Evolutionary conservation across 2,797 vertebrate genomes (phyloP), one percentile per base, ranked within the genome.

Genomic region (Melanotaenia boesemani): DNA sequence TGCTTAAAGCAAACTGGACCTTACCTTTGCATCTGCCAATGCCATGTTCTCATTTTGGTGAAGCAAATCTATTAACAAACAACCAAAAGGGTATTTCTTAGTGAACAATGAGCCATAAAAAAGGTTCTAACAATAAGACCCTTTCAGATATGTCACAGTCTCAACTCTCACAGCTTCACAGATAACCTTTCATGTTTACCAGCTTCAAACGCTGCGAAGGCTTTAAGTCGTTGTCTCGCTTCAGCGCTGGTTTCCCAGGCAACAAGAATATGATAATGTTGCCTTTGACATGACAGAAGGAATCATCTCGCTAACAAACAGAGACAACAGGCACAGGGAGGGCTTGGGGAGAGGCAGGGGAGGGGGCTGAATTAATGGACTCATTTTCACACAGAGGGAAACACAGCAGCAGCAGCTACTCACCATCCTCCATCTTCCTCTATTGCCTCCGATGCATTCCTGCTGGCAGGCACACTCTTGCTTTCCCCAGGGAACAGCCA

Each of bases 261-360:
- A 95, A 95, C 94, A 91, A 83, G 92, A 90, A 94, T 94, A 95
- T 94, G 93, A 94, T 95, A 95, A 95, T 94, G 92, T 94, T 94
- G 87, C 93, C 93, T 94, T 94, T 95, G 93, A 95, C 92, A 93
- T 94, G 93, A 94, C 93, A 94, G 94, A 93, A 94, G 92, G 93
- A 94, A 95, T 94, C 93, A 93, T 95, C 93, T 94, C 80, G 77
- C 92, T 94, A 94, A 94, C 93, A 94, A 93, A 93, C 91, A 93
- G 91, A 94, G 93, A 95, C 93, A 94, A 93, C 93, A 93, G 92
- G 92, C 92, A 89, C 84, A 88, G 89, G 82, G 86, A 92, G 89
- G 87, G 86, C 85, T 76, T 41, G 63, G 77, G 86, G 84, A 76
- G 80, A 70, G 15, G 75, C n/a, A 68, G 64, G 72, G 83, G 85